phyloP scores from a whole-genome alignment of 2,113 vertebrate genomes.

The Saccopteryx bilineata region DNA sequence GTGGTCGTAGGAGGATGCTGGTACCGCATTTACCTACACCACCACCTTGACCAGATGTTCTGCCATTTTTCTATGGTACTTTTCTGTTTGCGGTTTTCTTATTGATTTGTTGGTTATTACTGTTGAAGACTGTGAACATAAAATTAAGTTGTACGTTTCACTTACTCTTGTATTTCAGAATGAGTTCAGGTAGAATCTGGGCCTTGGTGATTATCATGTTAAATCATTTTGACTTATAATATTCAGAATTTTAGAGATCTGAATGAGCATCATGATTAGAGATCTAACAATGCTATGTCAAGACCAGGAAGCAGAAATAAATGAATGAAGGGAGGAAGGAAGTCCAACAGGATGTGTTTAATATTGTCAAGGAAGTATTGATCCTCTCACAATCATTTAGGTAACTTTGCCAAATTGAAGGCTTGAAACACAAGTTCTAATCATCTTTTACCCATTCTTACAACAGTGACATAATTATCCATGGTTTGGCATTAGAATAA shows the following conservation, averaged over 20 bases:
- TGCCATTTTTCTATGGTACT: background rate
- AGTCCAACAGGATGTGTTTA: background rate
- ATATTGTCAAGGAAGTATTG: background rate
- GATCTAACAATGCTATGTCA: background rate
- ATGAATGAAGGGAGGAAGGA: background rate
- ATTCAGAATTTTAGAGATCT: background rate
- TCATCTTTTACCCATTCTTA: background rate
- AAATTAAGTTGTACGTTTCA: background rate
- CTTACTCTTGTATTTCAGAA: slow-evolving; percentile 8
- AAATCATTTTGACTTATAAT: background rate
- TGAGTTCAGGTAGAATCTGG: background rate
- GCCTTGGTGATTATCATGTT: background rate
- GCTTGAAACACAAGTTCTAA: background rate
- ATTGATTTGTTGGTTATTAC: background rate
- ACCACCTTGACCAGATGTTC: background rate
- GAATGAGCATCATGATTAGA: background rate
- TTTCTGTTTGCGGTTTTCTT: slow-evolving; percentile 37
- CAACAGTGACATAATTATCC: background rate
- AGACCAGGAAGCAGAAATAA: background rate
- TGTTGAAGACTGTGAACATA: background rate
- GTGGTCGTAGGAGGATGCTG: background rate
- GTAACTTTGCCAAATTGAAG: background rate
- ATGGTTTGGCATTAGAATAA: background rate
- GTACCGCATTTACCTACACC: background rate
- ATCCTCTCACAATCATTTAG: background rate